Conservation (phyloP, 2,113 vertebrate species). For the Dendropsophus ebraccatus region DNA sequence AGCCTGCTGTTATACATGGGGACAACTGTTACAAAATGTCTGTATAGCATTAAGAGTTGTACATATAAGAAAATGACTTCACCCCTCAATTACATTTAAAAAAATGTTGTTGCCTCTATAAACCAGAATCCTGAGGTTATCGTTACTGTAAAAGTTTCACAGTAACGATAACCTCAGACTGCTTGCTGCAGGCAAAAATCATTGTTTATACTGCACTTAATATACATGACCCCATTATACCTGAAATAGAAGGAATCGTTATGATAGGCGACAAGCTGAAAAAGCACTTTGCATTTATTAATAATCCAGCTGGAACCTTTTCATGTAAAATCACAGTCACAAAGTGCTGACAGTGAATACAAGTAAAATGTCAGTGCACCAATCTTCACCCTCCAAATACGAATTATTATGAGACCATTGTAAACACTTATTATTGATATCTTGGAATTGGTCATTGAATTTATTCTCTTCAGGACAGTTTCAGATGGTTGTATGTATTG, state of each 20-base stretch:
- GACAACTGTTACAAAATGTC: too few relatives aligned
- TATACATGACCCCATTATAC: slow-evolving; percentile 13
- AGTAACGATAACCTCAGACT: neutral
- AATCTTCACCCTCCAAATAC: neutral
- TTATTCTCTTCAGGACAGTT: neutral
- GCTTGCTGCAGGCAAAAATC: neutral
- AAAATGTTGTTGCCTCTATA: neutral
- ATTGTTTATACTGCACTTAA: neutral
- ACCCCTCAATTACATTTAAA: too few relatives aligned
- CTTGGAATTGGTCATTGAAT: neutral
- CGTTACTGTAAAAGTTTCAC: neutral
- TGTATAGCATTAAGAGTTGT: too few relatives aligned
- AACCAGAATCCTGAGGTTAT: neutral
- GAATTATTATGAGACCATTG: neutral
- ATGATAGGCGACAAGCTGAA: neutral
- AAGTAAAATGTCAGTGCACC: neutral
- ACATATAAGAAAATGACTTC: too few relatives aligned
- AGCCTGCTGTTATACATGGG: too few relatives aligned
- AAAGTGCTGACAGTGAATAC: neutral
- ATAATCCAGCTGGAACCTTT: neutral
- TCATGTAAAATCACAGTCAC: neutral
- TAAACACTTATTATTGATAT: neutral
- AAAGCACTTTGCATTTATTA: neutral
- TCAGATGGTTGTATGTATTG: neutral
- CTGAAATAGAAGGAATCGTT: neutral